Evolutionary conservation across 2,113 vertebrate genomes (phyloP).

Genomic region (Benitochromis conjunctus): DNA sequence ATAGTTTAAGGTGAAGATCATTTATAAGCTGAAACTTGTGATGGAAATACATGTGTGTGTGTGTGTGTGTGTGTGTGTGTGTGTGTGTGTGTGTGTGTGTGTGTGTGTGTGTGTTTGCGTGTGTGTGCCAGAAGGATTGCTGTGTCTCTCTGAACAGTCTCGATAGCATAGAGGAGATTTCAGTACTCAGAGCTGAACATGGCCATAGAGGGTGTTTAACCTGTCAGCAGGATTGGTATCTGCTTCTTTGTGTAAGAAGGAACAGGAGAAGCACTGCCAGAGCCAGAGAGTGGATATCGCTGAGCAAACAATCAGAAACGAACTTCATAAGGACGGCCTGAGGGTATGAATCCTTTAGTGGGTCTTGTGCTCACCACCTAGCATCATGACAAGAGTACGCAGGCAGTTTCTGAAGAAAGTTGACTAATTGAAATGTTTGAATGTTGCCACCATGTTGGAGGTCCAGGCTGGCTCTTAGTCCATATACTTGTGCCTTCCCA

Average conservation of each 20-base stretch:
- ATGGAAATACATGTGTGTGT: too few relatives aligned
- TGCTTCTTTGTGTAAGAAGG: not conserved
- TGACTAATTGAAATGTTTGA: not conserved
- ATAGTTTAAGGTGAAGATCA: too few relatives aligned
- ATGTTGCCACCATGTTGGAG: not conserved
- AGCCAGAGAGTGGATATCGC: not conserved
- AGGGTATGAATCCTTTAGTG: not conserved
- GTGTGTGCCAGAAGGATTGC: too few relatives aligned
- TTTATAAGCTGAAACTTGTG: too few relatives aligned
- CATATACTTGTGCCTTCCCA: not conserved
- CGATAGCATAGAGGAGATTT: not conserved
- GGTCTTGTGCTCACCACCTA: not conserved
- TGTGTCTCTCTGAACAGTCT: not conserved
- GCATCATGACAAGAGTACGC: too few relatives aligned
- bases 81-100: not conserved
- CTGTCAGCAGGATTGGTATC: not conserved
- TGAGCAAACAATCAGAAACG: not conserved
- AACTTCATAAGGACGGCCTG: not conserved
- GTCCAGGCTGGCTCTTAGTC: not conserved
- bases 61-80: too few relatives aligned
- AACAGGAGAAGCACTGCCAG: not conserved
- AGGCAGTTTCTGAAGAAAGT: not conserved
- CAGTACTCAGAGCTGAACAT: not conserved
- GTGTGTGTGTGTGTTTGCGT: too few relatives aligned
- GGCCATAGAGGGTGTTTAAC: not conserved